Conservation (phyloP, 53 echinoderm and acorn worm species). For the Apostichopus leukothele region DNA sequence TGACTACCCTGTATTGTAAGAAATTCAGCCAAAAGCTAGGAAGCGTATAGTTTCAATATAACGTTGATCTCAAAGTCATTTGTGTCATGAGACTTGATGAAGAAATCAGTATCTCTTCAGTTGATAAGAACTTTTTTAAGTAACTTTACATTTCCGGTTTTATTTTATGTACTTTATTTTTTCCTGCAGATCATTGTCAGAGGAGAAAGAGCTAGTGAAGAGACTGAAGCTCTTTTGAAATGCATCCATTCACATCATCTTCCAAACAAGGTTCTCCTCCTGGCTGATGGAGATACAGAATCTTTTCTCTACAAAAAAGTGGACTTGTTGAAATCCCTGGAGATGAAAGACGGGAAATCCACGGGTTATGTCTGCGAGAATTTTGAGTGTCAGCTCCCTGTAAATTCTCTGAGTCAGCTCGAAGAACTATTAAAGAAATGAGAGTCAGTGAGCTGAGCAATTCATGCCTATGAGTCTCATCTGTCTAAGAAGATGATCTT, state of each 20-base stretch:
- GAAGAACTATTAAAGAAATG: conserved; percentile 53
- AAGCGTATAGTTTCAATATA: no score
- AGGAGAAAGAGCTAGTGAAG: conserved; percentile 64
- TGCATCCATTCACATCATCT: conserved; percentile 77
- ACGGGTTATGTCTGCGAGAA: conserved; percentile 96
- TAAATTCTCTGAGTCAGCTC: conserved; percentile 66
- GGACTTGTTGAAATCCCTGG: conserved; percentile 68
- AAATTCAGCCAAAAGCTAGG: no score
- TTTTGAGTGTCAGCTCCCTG: conserved; percentile 86
- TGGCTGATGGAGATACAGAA: conserved; percentile 69
- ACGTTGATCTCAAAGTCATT: background rate
- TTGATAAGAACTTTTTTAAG: background rate
- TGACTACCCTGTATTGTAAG: no score
- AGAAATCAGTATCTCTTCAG: background rate
- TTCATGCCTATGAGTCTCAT: no score
- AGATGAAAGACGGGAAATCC: conserved; percentile 78
- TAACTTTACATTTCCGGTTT: background rate
- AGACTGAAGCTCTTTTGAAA: conserved; percentile 68
- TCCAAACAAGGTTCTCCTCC: conserved; percentile 88
- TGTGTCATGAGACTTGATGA: background rate
- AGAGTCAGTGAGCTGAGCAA: background rate
- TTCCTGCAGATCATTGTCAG: conserved; percentile 80
- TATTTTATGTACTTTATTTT: background rate
- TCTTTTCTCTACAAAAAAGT: conserved; percentile 71
- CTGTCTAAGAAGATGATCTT: no score